Evolutionary conservation across 1,140 invertebrate species (phyloP).

Genomic region (Lepidostoma basale): DNA sequence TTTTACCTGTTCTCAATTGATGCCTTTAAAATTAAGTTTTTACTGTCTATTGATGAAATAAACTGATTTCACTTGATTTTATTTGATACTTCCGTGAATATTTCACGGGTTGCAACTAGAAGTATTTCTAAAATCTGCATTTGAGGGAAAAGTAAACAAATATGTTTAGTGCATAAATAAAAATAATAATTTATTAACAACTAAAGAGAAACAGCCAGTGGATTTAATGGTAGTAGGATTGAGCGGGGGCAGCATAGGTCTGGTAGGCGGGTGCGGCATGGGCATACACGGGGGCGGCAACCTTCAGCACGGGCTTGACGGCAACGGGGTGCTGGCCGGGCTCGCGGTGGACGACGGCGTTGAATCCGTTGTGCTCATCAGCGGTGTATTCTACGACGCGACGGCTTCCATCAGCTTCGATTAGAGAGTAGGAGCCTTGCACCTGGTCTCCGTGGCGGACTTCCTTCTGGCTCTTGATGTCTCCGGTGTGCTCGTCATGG

Average conservation of each 20-base stretch:
- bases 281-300: conserved; percentile 41
- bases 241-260: conserved; percentile 10
- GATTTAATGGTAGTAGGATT: background rate
- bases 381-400: conserved; percentile 76
- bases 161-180: no score
- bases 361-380: conserved; percentile 73
- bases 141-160: no score
- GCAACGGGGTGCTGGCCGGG: conserved; percentile 52
- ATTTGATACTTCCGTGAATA: no score
- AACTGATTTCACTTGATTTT: no score
- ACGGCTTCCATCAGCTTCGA: conserved; percentile 69
- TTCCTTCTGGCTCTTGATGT: conserved; percentile 67
- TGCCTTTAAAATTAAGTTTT: no score
- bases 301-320: conserved; percentile 52
- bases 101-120: no score
- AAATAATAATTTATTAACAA: background rate
- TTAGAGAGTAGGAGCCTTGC: conserved; percentile 63
- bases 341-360: conserved; percentile 68
- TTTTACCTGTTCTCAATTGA: no score
- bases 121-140: no score
- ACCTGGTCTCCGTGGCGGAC: conserved; percentile 65
- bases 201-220: background rate
- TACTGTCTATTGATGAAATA: no score
- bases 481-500: conserved; percentile 62
- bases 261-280: conserved; percentile 50